Conservation (phyloP, 2,113 vertebrate species). For the Turnix velox region DNA sequence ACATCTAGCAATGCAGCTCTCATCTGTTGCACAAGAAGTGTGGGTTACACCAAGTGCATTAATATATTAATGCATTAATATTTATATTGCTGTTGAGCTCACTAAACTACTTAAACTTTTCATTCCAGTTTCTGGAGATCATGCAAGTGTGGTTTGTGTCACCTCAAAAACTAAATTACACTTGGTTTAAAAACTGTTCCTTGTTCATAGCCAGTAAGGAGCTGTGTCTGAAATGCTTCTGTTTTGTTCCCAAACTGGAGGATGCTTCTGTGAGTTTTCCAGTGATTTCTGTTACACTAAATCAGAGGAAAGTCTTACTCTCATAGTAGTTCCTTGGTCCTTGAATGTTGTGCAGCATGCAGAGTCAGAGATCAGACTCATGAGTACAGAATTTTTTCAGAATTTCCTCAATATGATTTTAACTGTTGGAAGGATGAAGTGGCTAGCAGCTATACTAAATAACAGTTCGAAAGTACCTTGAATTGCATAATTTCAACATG, state of each 20-base stretch:
- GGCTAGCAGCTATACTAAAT: neutral
- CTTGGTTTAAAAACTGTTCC: neutral
- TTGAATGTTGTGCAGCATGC: neutral
- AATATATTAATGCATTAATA: too few relatives aligned
- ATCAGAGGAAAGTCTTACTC: neutral
- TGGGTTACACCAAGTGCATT: neutral
- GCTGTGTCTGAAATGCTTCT: neutral
- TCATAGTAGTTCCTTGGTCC: neutral
- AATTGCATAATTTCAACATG: neutral
- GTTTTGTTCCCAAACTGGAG: neutral
- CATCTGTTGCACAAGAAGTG: neutral
- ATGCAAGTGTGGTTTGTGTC: fast-evolving
- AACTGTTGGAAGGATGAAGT: neutral
- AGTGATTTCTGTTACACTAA: neutral
- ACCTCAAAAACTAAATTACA: neutral
- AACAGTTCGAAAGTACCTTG: neutral
- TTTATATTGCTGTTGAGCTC: neutral
- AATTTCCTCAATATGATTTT: neutral
- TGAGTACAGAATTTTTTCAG: neutral
- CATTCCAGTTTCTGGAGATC: neutral
- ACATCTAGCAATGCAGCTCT: neutral
- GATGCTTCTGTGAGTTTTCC: fast-evolving
- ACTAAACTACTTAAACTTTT: neutral
- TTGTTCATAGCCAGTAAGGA: neutral
- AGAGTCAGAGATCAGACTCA: neutral